Base-by-base conservation (phyloP, 2,888 invertebrate species). In the Tenodera sinensis region DNA sequence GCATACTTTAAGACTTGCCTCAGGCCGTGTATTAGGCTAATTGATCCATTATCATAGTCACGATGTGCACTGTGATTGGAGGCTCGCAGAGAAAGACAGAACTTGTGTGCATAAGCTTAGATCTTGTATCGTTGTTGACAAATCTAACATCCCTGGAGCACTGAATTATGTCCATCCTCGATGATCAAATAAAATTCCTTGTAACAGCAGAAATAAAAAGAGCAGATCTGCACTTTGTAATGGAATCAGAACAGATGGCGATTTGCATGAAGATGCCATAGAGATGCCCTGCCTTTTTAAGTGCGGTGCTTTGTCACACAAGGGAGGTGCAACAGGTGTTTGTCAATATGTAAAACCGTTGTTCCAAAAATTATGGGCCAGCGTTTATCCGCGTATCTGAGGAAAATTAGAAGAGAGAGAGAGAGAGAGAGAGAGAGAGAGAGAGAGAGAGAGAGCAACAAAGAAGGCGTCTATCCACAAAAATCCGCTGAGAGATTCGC, bases 21-120 rank as follows among this genome's bases (percentile, higher is more conserved):
- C 30, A 81, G 86, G 88, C 83, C 28, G 14, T 71, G 85, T 85
- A 89, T 89, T 89, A 89, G 89, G 25, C 88, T 89, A 89, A 89
- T 89, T 89, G 89, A 89, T 83, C 89, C 83, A 89, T 89, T 89
- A 89, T 83, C 83, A 85, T 81, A 89, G 87, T 89, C 89, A 89
- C 89, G 89, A 89, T 47, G 84, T 30, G 47, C 28, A 34, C 30
- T 54, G 83, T 42, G 47, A 82, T 47, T 28, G 47, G 30, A 12
- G 30, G 20, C 30, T 30, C 84, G 30, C 34, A 20, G 30, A 3
- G 25, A 30, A 30, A 71, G 20, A 71, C 28, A 28, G 47, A 54
- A n/a, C 15, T 15, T 71, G 54, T 71, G 54, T 71, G 54, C 3
- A 14, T 25, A 25, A 2, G 25, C 25, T 6, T 3, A 6, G 54